A percentile compares a stretch with the other conserved stretches of the same genome.
phyloP scores from a whole-genome alignment of 2,797 vertebrate genomes.

The Pangasius macronema region DNA sequence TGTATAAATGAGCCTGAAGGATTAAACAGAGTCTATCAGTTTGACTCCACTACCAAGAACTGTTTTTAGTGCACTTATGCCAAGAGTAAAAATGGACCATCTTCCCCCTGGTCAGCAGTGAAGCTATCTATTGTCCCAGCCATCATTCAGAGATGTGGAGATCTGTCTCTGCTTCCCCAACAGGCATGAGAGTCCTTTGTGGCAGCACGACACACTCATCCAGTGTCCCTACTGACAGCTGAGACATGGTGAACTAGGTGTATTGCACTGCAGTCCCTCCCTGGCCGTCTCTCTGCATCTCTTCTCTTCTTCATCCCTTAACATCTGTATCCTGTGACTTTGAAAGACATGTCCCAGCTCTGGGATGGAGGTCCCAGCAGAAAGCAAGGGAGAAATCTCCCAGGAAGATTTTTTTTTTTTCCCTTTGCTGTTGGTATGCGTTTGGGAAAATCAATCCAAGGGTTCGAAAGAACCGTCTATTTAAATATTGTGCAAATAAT shows the following conservation, averaged over 20 bases:
- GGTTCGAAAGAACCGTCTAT: background rate
- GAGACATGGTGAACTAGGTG: constrained; percentile 33
- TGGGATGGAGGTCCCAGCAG: constrained; percentile 43
- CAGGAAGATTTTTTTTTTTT: constrained; percentile 35
- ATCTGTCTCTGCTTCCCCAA: constrained; percentile 14
- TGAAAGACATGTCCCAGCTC: constrained; percentile 33
- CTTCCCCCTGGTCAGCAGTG: constrained; percentile 9
- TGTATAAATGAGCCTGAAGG: background rate
- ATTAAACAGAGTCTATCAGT: background rate
- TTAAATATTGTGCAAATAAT: background rate
- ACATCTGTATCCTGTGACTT: constrained; percentile 44
- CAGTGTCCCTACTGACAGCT: constrained; percentile 23
- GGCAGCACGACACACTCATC: constrained; percentile 11
- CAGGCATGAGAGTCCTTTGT: constrained; percentile 14
- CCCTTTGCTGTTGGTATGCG: constrained; percentile 23
- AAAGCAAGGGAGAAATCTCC: background rate
- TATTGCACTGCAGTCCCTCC: constrained; percentile 1
- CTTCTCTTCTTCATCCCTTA: constrained; percentile 23
- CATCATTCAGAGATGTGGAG: constrained; percentile 28
- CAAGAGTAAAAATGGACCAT: constrained; percentile 25
- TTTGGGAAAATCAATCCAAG: background rate
- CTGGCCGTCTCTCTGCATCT: constrained; percentile 16
- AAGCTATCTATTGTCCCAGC: constrained; percentile 24
- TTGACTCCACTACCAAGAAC: background rate
- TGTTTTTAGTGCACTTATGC: background rate